Evolutionary conservation across 2,113 vertebrate species (phyloP), one percentile per base, ranked within the genome.

Genomic region (Marmota monax): DNA sequence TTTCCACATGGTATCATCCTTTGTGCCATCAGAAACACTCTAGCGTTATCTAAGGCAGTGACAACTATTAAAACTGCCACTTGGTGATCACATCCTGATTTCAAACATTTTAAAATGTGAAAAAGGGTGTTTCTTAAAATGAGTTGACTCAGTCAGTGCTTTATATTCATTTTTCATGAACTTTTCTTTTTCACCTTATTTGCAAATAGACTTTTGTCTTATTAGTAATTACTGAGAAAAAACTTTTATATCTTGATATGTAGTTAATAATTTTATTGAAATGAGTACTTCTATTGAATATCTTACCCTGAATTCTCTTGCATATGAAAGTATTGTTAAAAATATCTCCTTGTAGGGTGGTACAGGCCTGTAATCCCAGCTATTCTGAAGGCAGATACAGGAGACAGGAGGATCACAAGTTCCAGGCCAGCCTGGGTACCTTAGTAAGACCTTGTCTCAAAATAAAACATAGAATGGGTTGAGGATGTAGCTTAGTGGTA

Each of bases 171-270:
- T 94, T 94, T 94, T 79, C 27, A 79, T 83, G 72, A 94, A 69
- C 23, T 79, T 88, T 77, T 84, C 20, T 2, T 23, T 94, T 93
- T 93, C 32, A 65, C 32, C 18, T 34, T 93, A 42, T 83, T 89
- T 90, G 37, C 4, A 76, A 84, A n/a, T 88, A 83, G 37, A 61
- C 67, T 90, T 96, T 89, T 86, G 18, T 88, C 27, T 74, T 84
- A 48, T 77, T 74, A 94, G 18, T 88, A 88, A 84, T 65, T 93
- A 12, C 29, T 61, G 48, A 85, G 29, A 25, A 11, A 58, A 53
- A 88, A 61, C 18, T 72, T 67, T 87, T 94, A 25, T 84, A 37
- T 42, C 7, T 88, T 39, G 37, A 16, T 87, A 27, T 74, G 29
- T 84, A 22, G 20, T 65, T 95, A 42, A 39, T 72, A 74, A 70